Evolutionary conservation across 2,888 invertebrate genomes (phyloP).

Genomic region (Drosophila picticornis): DNA sequence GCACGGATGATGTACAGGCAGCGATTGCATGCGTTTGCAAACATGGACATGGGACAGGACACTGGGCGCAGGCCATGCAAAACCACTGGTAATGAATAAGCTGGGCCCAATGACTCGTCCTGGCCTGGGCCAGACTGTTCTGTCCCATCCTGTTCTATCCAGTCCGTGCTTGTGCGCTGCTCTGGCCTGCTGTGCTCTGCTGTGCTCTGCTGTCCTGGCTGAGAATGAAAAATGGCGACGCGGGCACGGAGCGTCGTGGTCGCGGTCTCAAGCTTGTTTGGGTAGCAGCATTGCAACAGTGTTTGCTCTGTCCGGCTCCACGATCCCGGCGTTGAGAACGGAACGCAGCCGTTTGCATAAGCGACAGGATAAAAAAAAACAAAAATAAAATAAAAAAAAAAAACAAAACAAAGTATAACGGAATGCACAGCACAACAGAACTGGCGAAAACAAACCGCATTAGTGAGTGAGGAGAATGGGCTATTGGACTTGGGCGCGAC

Average conservation of each 20-base stretch:
- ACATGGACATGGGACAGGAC: slow-evolving; percentile 33
- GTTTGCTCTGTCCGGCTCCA: slow-evolving; percentile 57
- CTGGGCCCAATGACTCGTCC: slow-evolving; percentile 37
- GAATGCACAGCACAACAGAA: slow-evolving; percentile 63
- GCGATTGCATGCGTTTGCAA: slow-evolving; percentile 61
- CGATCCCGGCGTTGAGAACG: slow-evolving; percentile 12
- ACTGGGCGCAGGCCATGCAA: slow-evolving; percentile 47
- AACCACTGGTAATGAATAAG: slow-evolving; percentile 75
- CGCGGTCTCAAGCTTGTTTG: slow-evolving; percentile 73
- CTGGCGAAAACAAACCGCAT: slow-evolving; percentile 74
- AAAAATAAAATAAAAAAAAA: slow-evolving; percentile 40
- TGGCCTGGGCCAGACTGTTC: slow-evolving; percentile 16
- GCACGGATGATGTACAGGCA: slow-evolving; percentile 70
- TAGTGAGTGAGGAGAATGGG: slow-evolving; percentile 48
- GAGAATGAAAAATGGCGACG: slow-evolving; percentile 74
- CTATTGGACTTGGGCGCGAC: background rate
- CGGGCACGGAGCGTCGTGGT: slow-evolving; percentile 44
- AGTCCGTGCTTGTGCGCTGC: background rate
- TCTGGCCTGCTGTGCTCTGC: background rate
- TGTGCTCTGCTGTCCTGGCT: slow-evolving; percentile 13
- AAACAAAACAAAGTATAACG: slow-evolving; percentile 72
- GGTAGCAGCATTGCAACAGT: slow-evolving; percentile 72
- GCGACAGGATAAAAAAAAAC: slow-evolving; percentile 54
- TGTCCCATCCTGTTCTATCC: slow-evolving; percentile 14
- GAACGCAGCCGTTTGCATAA: slow-evolving; percentile 55